These are phyloP conservation scores for Heteronetta atricapilla DNA, from an alignment of 2,113 vertebrate species.

Conservation along the genomic window DNA sequence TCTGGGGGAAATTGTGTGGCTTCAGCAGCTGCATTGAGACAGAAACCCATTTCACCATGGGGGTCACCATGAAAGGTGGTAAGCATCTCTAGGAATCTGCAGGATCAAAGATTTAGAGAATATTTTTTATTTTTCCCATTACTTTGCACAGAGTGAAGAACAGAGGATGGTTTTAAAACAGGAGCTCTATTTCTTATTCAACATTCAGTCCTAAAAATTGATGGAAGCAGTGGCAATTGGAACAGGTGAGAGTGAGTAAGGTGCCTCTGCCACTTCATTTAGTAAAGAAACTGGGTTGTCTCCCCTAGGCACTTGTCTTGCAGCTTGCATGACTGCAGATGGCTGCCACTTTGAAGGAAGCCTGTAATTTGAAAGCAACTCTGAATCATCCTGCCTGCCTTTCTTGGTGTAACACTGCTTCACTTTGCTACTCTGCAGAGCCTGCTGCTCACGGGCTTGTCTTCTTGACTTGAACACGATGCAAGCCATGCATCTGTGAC, in stretches of 20 bases:
- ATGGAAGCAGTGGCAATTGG: constrained; percentile 29
- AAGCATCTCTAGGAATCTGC: neutral
- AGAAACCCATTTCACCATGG: accelerated
- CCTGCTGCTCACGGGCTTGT: neutral
- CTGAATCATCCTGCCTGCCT: constrained; percentile 38
- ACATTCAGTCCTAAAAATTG: neutral
- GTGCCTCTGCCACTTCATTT: constrained; percentile 46
- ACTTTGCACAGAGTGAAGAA: neutral
- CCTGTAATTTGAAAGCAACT: constrained; percentile 32
- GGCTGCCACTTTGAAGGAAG: constrained; percentile 32
- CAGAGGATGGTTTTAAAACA: neutral
- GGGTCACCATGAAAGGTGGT: too few species aligned
- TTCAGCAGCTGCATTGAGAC: neutral
- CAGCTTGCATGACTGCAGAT: constrained; percentile 21
- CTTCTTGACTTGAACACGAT: neutral
- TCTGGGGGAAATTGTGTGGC: neutral
- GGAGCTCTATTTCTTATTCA: constrained; percentile 29
- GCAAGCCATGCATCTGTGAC: neutral
- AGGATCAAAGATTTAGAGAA: neutral
- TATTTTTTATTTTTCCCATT: neutral
- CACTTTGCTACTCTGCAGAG: constrained; percentile 4
- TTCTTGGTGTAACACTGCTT: neutral
- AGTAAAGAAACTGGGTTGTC: constrained; percentile 20
- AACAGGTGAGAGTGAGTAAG: neutral
- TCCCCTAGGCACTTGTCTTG: neutral